Percentiles rank a stretch among this genome's conserved stretches.
Evolutionary conservation across 2,113 vertebrate species (phyloP).

Genomic region (Menura novaehollandiae): DNA sequence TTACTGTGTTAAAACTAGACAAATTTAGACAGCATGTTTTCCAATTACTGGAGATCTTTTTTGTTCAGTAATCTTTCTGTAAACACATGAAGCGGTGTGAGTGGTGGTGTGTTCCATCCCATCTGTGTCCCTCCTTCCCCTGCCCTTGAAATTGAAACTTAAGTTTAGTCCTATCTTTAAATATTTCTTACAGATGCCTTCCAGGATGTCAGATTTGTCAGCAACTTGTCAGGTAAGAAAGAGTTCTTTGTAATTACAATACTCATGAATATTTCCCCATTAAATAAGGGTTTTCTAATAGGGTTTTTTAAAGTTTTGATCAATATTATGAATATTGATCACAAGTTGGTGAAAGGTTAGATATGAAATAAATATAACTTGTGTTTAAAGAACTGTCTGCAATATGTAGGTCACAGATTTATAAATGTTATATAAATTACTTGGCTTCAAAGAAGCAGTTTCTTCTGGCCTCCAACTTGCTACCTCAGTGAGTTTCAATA

Average conservation of each 20-base stretch:
- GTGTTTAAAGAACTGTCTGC: background rate
- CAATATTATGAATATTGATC: background rate
- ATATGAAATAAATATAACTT: background rate
- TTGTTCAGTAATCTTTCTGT: background rate
- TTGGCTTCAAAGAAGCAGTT: background rate
- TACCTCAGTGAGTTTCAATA: background rate
- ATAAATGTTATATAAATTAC: background rate
- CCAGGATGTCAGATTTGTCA: slow-evolving; percentile 99
- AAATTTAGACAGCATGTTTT: background rate
- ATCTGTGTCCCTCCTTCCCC: background rate
- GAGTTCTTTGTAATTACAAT: background rate
- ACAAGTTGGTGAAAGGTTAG: background rate
- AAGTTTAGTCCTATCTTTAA: background rate
- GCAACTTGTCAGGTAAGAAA: slow-evolving; percentile 93
- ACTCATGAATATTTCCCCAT: background rate
- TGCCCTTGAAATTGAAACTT: background rate
- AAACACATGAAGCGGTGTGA: background rate
- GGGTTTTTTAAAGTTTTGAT: background rate
- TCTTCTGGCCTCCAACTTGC: background rate
- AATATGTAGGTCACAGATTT: background rate
- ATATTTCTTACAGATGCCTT: slow-evolving; percentile 86
- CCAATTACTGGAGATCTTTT: background rate
- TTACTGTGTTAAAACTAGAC: background rate
- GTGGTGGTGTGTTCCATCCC: background rate
- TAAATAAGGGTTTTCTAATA: background rate